Conservation (phyloP, 2,797 vertebrate genomes). For the Clarias platycephalus region DNA sequence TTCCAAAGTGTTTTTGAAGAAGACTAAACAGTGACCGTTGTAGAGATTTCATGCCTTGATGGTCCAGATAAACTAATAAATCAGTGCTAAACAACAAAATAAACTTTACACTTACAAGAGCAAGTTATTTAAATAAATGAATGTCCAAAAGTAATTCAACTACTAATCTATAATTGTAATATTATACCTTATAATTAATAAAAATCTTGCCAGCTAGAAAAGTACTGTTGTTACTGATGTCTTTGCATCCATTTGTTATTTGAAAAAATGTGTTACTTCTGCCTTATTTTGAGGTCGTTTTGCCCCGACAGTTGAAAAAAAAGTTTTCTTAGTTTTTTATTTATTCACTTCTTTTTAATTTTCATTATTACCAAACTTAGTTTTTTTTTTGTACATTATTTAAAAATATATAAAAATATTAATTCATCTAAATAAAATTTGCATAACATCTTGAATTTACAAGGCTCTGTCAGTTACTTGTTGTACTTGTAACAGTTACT, state of each 20-base stretch:
- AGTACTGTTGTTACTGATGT: neutral
- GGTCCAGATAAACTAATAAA: neutral
- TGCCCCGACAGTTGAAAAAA: neutral
- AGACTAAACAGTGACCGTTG: neutral
- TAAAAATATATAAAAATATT: neutral
- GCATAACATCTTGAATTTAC: neutral
- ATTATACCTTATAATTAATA: neutral
- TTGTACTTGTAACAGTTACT: neutral
- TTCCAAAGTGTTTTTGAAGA: neutral
- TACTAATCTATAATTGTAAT: neutral
- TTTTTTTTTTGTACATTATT: no score
- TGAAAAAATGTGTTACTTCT: neutral
- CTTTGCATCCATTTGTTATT: neutral
- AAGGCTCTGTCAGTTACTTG: neutral
- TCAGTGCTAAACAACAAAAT: neutral
- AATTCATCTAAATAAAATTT: neutral
- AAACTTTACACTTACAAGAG: neutral
- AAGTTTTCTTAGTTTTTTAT: neutral
- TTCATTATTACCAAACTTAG: neutral
- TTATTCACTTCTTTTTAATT: neutral
- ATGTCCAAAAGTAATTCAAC: neutral
- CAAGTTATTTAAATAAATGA: neutral
- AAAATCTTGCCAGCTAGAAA: neutral
- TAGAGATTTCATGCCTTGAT: neutral
- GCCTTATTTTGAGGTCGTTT: neutral